phyloP scores from a whole-genome alignment of 2,113 vertebrate species.

The Mirza zaza region DNA sequence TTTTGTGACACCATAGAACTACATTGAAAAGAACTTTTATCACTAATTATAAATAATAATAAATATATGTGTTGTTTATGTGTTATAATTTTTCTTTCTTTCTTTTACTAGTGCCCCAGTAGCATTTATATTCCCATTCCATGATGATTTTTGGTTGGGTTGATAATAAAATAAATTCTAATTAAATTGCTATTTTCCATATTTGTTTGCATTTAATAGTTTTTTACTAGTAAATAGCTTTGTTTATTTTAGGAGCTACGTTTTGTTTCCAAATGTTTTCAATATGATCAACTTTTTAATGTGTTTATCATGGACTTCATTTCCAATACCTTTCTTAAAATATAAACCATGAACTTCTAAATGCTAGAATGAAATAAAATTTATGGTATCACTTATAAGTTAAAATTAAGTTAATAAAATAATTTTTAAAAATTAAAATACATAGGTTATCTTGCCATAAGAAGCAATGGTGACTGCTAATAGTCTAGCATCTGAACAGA shows the following conservation, averaged over 20 bases:
- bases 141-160: not conserved
- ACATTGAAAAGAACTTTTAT: not conserved
- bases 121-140: not conserved
- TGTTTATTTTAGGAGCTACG: not conserved
- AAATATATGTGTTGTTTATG: not conserved
- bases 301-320: not conserved
- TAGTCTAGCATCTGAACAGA: not conserved
- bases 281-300: not conserved
- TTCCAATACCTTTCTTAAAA: not conserved
- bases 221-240: not conserved
- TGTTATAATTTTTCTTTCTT: not conserved
- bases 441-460: not conserved
- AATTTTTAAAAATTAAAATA: not conserved
- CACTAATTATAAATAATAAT: not conserved
- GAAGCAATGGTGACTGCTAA: not conserved
- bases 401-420: not conserved
- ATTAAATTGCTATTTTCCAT: not conserved
- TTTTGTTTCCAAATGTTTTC: constrained; percentile 7
- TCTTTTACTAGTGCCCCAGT: not conserved
- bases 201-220: not conserved
- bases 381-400: not conserved
- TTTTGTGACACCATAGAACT: not conserved
- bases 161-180: not conserved
- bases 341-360: not conserved
- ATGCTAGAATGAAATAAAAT: not conserved